Evolutionary conservation across 2,797 vertebrate species (phyloP).

Genomic region (Saxicola maurus): DNA sequence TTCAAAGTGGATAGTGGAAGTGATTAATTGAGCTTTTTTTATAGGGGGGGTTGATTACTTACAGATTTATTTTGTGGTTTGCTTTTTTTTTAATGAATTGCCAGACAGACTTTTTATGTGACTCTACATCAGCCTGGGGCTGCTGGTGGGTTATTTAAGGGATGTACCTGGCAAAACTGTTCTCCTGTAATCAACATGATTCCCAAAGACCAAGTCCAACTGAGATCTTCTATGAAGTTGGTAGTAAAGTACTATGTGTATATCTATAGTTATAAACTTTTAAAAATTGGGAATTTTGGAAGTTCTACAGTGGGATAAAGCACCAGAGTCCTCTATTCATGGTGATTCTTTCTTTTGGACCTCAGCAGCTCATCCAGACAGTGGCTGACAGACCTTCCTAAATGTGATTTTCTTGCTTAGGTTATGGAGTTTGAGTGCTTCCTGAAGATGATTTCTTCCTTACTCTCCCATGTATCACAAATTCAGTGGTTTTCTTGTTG

Average conservation of each 20-base stretch:
- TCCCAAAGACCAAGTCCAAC: background rate
- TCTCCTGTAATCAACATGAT: background rate
- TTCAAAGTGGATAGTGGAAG: background rate
- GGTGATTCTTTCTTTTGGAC: background rate
- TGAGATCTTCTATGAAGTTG: background rate
- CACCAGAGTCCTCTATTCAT: background rate
- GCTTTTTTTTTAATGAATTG: background rate
- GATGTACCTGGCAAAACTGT: background rate
- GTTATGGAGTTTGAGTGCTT: background rate
- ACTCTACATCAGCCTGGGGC: background rate
- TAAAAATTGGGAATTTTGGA: background rate
- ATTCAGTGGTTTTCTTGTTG: background rate
- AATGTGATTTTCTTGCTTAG: background rate
- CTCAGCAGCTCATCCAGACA: background rate
- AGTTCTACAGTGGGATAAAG: background rate
- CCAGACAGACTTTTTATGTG: background rate
- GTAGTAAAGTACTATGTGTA: background rate
- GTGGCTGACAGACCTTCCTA: background rate
- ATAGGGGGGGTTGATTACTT: background rate
- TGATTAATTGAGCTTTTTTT: background rate
- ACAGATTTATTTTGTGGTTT: background rate
- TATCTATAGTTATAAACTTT: background rate
- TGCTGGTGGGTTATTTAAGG: background rate
- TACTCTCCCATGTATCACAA: background rate
- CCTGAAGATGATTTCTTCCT: background rate